Conservation (phyloP, 2,797 vertebrate genomes). For the Chelidonichthys spinosus region DNA sequence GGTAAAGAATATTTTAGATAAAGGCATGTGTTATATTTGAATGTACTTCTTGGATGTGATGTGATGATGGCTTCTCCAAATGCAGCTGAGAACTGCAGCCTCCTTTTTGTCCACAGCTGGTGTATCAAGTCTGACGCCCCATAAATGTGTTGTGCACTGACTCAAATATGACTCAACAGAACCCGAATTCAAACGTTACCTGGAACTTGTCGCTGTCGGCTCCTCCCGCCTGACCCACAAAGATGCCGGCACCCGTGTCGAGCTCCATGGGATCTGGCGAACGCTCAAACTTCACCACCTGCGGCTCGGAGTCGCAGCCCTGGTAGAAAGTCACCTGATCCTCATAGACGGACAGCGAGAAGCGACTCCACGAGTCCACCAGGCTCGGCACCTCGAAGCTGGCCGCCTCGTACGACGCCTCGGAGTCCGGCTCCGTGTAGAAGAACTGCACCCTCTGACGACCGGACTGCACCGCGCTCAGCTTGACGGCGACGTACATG, state of each 20-base stretch:
- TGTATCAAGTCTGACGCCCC: too few relatives aligned
- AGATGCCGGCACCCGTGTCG: conserved; percentile 85
- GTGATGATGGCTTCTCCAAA: too few relatives aligned
- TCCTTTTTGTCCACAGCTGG: too few relatives aligned
- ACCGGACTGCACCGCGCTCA: conserved; percentile 75
- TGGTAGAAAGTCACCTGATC: conserved; percentile 86
- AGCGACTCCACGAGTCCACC: conserved; percentile 84
- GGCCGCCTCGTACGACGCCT: conserved; percentile 81
- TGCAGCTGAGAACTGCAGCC: too few relatives aligned
- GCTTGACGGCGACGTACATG: conserved; percentile 90
- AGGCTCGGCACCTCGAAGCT: conserved; percentile 87
- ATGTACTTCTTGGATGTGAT: too few relatives aligned
- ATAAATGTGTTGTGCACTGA: background rate
- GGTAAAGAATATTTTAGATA: too few relatives aligned
- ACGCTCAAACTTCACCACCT: conserved; percentile 83
- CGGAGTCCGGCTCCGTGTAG: conserved; percentile 88
- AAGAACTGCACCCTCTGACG: conserved; percentile 88
- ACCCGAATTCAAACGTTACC: conserved; percentile 76
- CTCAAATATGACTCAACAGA: background rate
- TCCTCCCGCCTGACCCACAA: conserved; percentile 92
- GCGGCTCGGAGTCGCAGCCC: conserved; percentile 84
- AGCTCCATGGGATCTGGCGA: conserved; percentile 89
- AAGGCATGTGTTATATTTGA: too few relatives aligned
- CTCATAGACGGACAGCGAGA: conserved; percentile 87
- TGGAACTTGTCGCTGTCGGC: conserved; percentile 89